phyloP scores from a whole-genome alignment of 2,888 invertebrate genomes.

The Argyresthia goedartella region DNA sequence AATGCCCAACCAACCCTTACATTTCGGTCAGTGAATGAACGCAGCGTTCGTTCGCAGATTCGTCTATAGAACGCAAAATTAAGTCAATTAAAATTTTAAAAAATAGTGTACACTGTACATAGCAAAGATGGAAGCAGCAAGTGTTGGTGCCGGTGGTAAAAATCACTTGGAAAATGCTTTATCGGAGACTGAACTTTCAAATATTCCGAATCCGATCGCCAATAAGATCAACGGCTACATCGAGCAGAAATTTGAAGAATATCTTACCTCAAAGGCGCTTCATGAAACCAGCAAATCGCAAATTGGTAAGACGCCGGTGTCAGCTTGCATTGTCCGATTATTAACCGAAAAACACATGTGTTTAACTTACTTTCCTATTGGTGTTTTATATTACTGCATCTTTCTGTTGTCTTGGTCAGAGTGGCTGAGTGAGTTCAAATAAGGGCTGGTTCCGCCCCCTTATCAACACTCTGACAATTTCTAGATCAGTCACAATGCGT shows the following conservation, averaged over 20 bases:
- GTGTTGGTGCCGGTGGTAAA: conserved; percentile 51
- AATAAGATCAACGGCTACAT: conserved; percentile 73
- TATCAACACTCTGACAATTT: too few species aligned
- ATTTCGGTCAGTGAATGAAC: background rate
- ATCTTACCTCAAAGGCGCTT: conserved; percentile 79
- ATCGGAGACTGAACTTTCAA: conserved; percentile 46
- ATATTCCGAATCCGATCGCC: conserved; percentile 37
- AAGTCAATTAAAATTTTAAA: background rate
- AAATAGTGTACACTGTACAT: background rate
- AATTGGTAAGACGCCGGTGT: conserved; percentile 64
- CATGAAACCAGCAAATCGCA: conserved; percentile 76
- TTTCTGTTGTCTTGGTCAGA: too few species aligned
- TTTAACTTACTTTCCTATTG: too few species aligned
- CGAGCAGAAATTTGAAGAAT: conserved; percentile 76
- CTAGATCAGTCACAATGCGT: too few species aligned
- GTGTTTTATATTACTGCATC: too few species aligned
- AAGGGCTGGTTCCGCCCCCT: too few species aligned
- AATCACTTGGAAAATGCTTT: conserved; percentile 58
- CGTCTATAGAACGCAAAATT: background rate
- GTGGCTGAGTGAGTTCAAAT: too few species aligned
- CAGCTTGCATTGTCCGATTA: background rate
- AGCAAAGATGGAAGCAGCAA: conserved; percentile 55
- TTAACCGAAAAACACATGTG: too few species aligned
- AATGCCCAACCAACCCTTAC: too few species aligned
- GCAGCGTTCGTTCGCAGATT: too few species aligned